phyloP scores from a whole-genome alignment of 23 tunicate species.

The Halocynthia aurantium region DNA sequence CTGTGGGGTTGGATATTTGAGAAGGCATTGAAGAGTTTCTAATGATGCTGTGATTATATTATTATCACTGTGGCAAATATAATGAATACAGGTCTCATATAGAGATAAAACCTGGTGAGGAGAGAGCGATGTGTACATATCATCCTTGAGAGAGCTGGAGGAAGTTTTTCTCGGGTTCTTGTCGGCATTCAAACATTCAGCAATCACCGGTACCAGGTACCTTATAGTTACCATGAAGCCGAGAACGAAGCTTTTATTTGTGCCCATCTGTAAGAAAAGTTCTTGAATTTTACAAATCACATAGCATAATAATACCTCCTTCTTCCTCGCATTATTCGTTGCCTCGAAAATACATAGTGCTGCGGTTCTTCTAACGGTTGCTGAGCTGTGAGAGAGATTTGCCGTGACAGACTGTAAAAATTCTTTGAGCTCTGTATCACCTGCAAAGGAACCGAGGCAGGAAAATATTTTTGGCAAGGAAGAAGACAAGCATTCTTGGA shows the following conservation, averaged over 20 bases:
- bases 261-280: conserved; percentile 25
- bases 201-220: conserved; percentile 41
- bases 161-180: no score
- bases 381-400: conserved; percentile 67
- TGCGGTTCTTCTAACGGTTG: conserved; percentile 53
- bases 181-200: not conserved
- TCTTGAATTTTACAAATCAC: conserved; percentile 21
- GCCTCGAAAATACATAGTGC: conserved; percentile 40
- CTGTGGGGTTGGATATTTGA: conserved; percentile 4
- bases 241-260: conserved; percentile 33
- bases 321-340: conserved; percentile 12
- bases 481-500: conserved; percentile 59
- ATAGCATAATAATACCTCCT: not conserved
- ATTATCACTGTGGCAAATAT: conserved; percentile 42
- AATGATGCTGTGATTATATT: conserved; percentile 44
- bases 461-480: conserved; percentile 68
- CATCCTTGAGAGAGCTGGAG: no score
- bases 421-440: conserved; percentile 59
- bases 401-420: conserved; percentile 55
- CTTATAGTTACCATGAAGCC: conserved; percentile 69
- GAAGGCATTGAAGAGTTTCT: conserved; percentile 30
- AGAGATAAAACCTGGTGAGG: not conserved
- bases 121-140: no score
- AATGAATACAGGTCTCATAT: conserved; percentile 33
- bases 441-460: conserved; percentile 56